Evolutionary conservation across 2,113 vertebrate species (phyloP).

Genomic region (Emydocephalus ijimae): DNA sequence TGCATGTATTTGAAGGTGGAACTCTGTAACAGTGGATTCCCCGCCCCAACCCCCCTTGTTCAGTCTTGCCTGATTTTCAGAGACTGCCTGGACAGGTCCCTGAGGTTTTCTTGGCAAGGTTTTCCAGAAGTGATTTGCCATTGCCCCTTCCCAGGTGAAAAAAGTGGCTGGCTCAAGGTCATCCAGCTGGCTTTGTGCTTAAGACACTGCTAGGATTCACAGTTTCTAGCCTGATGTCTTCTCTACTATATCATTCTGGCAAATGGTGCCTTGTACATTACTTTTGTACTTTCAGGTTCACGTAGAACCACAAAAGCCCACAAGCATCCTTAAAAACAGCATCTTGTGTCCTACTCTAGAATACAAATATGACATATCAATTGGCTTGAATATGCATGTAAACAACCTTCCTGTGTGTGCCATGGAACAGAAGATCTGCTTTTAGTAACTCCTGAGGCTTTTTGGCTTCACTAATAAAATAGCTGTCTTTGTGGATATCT

Average conservation of each 20-base stretch:
- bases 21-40: neutral
- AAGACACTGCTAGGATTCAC: neutral
- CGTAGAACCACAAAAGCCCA: neutral
- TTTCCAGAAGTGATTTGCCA: neutral
- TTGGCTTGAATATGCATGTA: slow-evolving; percentile 16
- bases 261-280: neutral
- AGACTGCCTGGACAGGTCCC: neutral
- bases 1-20: neutral
- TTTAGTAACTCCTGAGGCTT: slow-evolving; percentile 41
- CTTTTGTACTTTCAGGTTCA: neutral
- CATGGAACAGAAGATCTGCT: slow-evolving; percentile 29
- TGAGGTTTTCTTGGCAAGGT: neutral
- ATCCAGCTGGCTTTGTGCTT: neutral
- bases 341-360: neutral
- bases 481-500: neutral
- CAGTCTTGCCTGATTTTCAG: neutral
- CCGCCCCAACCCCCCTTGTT: neutral
- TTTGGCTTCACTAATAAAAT: slow-evolving; percentile 36
- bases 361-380: slow-evolving; percentile 3
- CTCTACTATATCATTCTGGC: neutral
- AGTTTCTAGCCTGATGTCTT: neutral
- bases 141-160: neutral
- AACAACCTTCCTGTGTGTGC: slow-evolving; percentile 25
- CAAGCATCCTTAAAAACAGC: neutral
- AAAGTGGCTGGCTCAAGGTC: neutral